Evolutionary conservation across 2,888 invertebrate species (phyloP), one percentile per base, ranked within the genome.

Genomic region (Orthosia gracilis): DNA sequence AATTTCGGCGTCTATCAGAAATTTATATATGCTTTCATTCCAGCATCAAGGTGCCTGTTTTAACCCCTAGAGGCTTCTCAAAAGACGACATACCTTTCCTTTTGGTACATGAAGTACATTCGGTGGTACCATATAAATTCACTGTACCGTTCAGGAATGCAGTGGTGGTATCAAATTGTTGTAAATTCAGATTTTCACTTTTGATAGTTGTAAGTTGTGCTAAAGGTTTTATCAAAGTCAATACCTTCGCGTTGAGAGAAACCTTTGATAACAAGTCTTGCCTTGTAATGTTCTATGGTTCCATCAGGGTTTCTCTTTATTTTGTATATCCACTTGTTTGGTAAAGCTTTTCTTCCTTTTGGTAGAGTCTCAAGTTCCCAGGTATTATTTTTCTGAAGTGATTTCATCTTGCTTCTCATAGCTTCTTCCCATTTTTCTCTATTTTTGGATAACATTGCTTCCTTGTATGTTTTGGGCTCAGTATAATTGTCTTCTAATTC

Each of bases 351-450:
- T 54, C n/a, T 54, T 12, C n/a, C 52, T 54, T 54, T 54, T 54
- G 52, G 52, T n/a, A 54, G 12, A n/a, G n/a, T 2, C 4, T 12
- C n/a, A 54, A 54, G 12, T 54, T 12, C 4, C n/a, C 12, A 54
- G 52, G n/a, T 52, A n/a, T 52, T 52, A 52, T 54, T 54, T 54
- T 54, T n/a, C n/a, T 12, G n/a, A 54, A 54, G n/a, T n/a, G n/a
- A n/a, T 12, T 54, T 54, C 12, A 54, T 54, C n/a, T 54, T 12
- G 52, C 12, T 54, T 26, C 3, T 2, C 26, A 26, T 26, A 26
- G 26, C 26, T 26, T 26, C 3, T 3, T 26, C 26, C 26, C 26
- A 26, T 26, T 26, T 26, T 26, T 26, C 2, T 26, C 3, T 26
- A 26, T 26, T 26, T 26, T 26, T 3, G 26, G 26, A 26, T 26